Conservation (phyloP, 2,797 vertebrate species). For the Ctenosaura bakeri region DNA sequence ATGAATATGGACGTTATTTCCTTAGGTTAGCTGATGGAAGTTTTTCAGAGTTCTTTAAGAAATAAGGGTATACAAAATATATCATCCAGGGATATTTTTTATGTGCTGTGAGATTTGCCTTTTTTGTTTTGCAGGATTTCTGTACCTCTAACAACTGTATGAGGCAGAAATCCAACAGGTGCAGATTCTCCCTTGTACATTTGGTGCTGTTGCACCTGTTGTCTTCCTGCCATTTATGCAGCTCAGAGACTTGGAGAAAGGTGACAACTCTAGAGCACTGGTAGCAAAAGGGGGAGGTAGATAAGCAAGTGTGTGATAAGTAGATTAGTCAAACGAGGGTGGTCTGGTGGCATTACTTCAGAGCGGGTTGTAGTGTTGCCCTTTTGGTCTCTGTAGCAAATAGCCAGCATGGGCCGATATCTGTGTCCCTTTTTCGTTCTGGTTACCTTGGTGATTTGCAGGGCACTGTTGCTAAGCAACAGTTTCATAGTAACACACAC, state of each 20-base stretch:
- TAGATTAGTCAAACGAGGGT: neutral
- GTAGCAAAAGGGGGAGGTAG: neutral
- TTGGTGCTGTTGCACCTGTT: conserved; percentile 6
- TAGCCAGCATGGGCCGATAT: conserved; percentile 2
- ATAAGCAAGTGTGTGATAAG: neutral
- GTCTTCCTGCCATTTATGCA: neutral
- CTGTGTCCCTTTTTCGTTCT: conserved; percentile 21
- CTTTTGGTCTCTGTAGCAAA: conserved; percentile 23
- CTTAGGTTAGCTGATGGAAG: neutral
- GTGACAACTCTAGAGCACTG: too few relatives aligned
- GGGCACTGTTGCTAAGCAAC: conserved; percentile 76
- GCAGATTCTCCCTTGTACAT: neutral
- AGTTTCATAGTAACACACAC: conserved; percentile 59
- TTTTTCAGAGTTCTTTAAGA: neutral
- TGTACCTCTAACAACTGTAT: neutral
- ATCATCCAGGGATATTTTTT: neutral
- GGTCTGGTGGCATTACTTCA: conserved; percentile 4
- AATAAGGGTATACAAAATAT: neutral
- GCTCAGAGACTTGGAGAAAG: neutral
- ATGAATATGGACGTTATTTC: neutral
- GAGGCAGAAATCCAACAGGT: neutral
- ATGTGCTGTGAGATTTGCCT: neutral
- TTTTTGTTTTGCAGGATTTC: neutral
- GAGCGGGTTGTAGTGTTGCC: conserved; percentile 8
- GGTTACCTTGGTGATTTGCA: conserved; percentile 40